These are phyloP conservation scores for Lepisosteus oculatus DNA, from an alignment of 2,113 vertebrate genomes.

Conservation along the genomic window DNA sequence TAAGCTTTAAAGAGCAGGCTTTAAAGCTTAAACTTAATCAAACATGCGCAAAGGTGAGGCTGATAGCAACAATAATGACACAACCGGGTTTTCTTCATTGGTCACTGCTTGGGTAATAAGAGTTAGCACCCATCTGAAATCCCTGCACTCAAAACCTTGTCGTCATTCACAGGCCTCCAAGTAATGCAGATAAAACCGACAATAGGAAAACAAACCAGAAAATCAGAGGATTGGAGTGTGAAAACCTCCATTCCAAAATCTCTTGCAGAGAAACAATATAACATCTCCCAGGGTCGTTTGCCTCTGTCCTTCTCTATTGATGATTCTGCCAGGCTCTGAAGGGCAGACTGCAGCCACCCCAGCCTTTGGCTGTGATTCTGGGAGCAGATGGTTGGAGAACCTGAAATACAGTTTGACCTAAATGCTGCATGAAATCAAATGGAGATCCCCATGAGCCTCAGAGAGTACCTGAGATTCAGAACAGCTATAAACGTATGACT, in stretches of 20 bases:
- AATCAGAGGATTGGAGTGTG: no score
- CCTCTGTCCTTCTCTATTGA: not conserved
- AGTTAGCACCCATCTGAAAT: constrained; percentile 32
- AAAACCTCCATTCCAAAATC: no score
- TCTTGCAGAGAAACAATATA: constrained; percentile 18
- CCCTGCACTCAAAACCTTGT: no score
- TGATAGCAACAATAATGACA: constrained; percentile 30
- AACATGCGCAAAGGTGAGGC: constrained; percentile 71
- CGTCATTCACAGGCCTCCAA: no score
- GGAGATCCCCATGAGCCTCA: not conserved
- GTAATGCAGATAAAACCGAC: no score
- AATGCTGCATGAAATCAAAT: constrained; percentile 47
- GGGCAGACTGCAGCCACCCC: constrained; percentile 31
- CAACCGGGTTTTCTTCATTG: constrained; percentile 57
- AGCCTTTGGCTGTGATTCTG: constrained; percentile 56
- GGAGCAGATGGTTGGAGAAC: constrained; percentile 66
- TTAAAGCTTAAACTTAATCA: constrained; percentile 73
- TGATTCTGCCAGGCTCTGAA: constrained; percentile 17
- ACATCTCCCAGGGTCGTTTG: not conserved
- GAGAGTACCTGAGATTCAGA: not conserved
- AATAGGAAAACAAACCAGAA: no score
- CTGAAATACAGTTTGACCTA: constrained; percentile 63
- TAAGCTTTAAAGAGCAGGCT: constrained; percentile 46
- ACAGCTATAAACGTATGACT: not conserved
- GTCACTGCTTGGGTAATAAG: constrained; percentile 69